Conservation (phyloP, 2,113 vertebrate genomes). For the Dipodomys merriami region DNA sequence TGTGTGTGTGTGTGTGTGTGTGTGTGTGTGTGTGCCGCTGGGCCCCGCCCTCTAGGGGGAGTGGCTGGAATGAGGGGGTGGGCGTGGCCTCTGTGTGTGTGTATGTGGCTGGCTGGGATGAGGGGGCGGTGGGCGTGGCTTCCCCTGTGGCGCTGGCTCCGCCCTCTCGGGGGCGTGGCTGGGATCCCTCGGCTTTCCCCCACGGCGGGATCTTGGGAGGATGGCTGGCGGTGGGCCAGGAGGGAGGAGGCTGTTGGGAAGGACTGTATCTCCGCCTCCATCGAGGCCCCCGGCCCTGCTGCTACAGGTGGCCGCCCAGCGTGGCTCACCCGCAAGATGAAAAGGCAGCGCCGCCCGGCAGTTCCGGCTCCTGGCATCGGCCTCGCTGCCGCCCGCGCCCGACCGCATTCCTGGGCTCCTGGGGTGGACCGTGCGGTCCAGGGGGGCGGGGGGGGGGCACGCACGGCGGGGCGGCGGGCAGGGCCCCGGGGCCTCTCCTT, state of each 20-base stretch:
- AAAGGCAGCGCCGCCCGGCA: conserved; percentile 29
- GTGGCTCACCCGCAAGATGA: conserved; percentile 14
- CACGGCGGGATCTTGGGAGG: not conserved
- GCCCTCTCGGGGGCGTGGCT: no score
- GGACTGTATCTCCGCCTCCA: conserved; percentile 6
- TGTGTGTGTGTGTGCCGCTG: no score
- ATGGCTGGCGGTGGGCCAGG: not conserved
- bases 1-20: no score
- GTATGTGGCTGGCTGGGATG: no score
- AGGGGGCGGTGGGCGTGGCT: no score
- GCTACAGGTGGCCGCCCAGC: not conserved
- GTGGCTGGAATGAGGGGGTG: no score
- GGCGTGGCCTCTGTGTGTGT: no score
- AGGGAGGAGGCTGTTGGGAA: not conserved
- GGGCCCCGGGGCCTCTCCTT: no score
- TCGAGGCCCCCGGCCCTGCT: not conserved
- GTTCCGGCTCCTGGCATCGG: not conserved
- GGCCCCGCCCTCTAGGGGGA: no score
- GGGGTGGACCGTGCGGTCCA: accelerated
- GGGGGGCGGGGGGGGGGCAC: no score
- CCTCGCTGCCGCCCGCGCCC: not conserved
- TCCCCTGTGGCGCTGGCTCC: no score
- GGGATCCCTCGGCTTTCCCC: not conserved
- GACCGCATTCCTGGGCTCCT: not conserved
- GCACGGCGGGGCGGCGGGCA: no score